Percentiles rank a stretch among this genome's conserved stretches.
Evolutionary conservation across 1,140 invertebrate species (phyloP).

Genomic region (Campoletis sonorensis): DNA sequence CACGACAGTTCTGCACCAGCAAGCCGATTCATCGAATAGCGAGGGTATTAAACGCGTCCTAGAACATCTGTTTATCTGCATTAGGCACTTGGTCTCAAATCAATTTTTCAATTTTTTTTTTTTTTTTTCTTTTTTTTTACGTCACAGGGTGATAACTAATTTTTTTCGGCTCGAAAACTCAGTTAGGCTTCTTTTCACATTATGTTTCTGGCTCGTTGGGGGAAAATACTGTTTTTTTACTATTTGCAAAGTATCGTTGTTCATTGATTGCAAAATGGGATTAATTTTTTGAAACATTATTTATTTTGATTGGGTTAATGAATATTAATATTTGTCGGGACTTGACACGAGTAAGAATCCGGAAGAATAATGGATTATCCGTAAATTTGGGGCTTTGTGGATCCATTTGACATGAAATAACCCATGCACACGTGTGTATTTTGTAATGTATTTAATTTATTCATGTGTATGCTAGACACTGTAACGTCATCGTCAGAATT

Average conservation of each 20-base stretch:
- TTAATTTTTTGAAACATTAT: too few species aligned
- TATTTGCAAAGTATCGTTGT: too few species aligned
- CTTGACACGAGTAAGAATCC: too few species aligned
- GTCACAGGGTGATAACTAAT: background rate
- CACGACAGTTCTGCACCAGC: slow-evolving; percentile 38
- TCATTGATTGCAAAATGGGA: too few species aligned
- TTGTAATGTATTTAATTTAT: background rate
- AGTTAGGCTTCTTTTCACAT: background rate
- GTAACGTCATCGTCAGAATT: background rate
- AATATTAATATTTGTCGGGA: too few species aligned
- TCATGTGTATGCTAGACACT: background rate
- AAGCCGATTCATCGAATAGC: slow-evolving; percentile 53
- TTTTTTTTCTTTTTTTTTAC: too few species aligned
- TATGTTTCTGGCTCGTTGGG: too few species aligned
- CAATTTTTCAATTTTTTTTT: too few species aligned
- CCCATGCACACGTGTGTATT: background rate
- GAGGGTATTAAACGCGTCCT: slow-evolving; percentile 58
- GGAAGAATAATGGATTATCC: too few species aligned
- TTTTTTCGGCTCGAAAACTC: background rate
- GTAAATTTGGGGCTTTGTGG: too few species aligned
- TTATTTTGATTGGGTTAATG: too few species aligned
- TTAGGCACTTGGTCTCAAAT: background rate
- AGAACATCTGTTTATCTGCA: slow-evolving; percentile 34
- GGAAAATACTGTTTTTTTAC: too few species aligned
- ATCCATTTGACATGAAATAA: background rate